Conservation (phyloP, 2,797 vertebrate genomes). For the Distichodus sexfasciatus region DNA sequence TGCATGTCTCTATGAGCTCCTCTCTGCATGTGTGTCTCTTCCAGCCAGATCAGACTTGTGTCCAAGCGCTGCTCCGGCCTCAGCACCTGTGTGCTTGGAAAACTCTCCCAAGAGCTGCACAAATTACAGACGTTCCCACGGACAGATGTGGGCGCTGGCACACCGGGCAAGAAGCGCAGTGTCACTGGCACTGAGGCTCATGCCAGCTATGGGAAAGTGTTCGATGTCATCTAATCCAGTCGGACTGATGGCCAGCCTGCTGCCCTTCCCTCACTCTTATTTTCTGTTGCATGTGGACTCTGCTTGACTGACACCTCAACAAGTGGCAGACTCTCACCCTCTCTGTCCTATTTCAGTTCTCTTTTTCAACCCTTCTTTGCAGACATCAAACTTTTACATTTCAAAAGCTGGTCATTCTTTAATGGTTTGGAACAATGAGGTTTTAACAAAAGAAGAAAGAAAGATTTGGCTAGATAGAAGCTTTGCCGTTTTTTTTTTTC, state of each 20-base stretch:
- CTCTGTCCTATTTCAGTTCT: constrained; percentile 18
- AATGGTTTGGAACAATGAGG: too few relatives aligned
- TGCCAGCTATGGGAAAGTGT: constrained; percentile 75
- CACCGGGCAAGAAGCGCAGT: constrained; percentile 87
- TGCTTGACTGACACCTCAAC: constrained; percentile 64
- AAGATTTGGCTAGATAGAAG: too few relatives aligned
- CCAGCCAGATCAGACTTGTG: constrained; percentile 86
- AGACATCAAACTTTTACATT: constrained; percentile 62
- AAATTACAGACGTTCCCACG: constrained; percentile 88
- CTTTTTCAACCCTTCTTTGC: constrained; percentile 43
- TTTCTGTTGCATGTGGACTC: constrained; percentile 75
- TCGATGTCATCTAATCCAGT: constrained; percentile 71
- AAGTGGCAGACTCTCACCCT: constrained; percentile 59
- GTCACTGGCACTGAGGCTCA: constrained; percentile 75
- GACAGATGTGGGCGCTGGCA: constrained; percentile 87
- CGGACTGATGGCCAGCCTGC: not conserved
- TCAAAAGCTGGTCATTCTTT: too few relatives aligned
- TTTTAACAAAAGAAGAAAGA: too few relatives aligned
- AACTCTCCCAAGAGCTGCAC: constrained; percentile 89
- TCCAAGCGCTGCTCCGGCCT: constrained; percentile 91
- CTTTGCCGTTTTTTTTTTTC: too few relatives aligned
- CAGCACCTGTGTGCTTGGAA: constrained; percentile 88
- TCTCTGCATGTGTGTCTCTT: constrained; percentile 77
- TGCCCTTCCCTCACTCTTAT: constrained; percentile 1
- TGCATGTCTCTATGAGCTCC: constrained; percentile 69